phyloP scores from a whole-genome alignment of 2,888 invertebrate genomes.

The Trissoscelio sp. region DNA sequence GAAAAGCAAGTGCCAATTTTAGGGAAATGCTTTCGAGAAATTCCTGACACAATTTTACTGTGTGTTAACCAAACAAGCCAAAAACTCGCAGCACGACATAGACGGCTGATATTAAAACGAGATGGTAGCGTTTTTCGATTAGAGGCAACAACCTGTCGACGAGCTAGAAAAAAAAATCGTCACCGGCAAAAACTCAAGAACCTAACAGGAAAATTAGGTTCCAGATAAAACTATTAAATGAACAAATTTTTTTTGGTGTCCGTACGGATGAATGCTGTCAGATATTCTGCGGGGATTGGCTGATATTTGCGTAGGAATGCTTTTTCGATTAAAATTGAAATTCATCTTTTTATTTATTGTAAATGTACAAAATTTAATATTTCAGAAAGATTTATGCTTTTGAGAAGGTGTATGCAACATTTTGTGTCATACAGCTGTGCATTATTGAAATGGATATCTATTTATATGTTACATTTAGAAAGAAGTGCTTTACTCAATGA shows the following conservation, averaged over 20 bases:
- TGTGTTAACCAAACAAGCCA: too few species aligned
- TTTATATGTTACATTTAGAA: too few species aligned
- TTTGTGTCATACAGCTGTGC: too few species aligned
- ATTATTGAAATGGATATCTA: too few species aligned
- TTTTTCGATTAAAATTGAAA: slow-evolving; percentile 43
- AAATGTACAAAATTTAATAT: too few species aligned
- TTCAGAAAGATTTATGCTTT: too few species aligned
- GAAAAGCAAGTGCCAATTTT: too few species aligned
- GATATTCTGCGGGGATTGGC: slow-evolving; percentile 13
- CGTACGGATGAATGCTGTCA: slow-evolving; percentile 8
- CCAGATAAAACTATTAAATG: slow-evolving; percentile 31
- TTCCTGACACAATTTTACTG: too few species aligned
- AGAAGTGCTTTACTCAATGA: too few species aligned
- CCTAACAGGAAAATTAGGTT: slow-evolving; percentile 31
- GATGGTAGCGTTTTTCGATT: slow-evolving; percentile 4
- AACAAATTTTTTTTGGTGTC: slow-evolving; percentile 20
- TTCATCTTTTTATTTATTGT: slow-evolving; percentile 5
- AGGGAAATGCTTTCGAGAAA: too few species aligned
- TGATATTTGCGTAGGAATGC: slow-evolving; percentile 23
- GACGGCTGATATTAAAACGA: background rate
- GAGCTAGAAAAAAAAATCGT: background rate
- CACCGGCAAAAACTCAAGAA: slow-evolving; percentile 4
- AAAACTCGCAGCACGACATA: too few species aligned
- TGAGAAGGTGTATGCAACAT: too few species aligned
- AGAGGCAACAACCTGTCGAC: slow-evolving; percentile 4